Conservation (phyloP, 1,140 invertebrate genomes). For the Venustaconcha ellipsiformis region DNA sequence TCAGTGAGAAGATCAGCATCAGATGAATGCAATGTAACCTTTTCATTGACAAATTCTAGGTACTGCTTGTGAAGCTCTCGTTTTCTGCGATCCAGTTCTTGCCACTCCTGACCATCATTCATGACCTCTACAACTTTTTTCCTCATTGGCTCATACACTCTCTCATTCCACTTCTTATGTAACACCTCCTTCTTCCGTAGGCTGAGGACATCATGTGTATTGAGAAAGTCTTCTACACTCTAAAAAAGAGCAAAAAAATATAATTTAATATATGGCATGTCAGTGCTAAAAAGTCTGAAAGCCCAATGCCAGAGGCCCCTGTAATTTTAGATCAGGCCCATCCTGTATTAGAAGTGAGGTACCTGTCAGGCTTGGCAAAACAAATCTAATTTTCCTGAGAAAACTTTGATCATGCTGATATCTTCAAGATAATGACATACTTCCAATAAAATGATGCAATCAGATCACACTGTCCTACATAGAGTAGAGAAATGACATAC, state of each 20-base stretch:
- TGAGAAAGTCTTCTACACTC: conserved; percentile 56
- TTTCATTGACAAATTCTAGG: conserved; percentile 63
- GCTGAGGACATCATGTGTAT: conserved; percentile 52
- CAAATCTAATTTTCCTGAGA: no score
- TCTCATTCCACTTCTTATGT: conserved; percentile 64
- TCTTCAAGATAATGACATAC: no score
- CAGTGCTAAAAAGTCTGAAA: no score
- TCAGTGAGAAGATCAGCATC: background rate
- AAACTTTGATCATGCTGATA: no score
- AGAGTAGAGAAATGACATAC: no score
- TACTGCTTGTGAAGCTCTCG: conserved; percentile 62
- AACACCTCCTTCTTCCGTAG: conserved; percentile 63
- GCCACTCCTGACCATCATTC: conserved; percentile 50
- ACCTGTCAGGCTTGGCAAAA: no score
- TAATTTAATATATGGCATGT: no score
- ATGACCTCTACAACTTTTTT: conserved; percentile 59
- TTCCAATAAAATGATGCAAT: no score
- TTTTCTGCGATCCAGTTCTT: conserved; percentile 53
- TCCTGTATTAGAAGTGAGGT: no score
- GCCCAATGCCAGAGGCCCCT: no score
- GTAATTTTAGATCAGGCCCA: no score
- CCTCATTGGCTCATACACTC: conserved; percentile 63
- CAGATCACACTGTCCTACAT: no score
- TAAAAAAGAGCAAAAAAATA: conserved; percentile 21
- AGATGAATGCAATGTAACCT: conserved; percentile 40